phyloP scores from a whole-genome alignment of 2,797 vertebrate genomes.

The Ciconia nigra region DNA sequence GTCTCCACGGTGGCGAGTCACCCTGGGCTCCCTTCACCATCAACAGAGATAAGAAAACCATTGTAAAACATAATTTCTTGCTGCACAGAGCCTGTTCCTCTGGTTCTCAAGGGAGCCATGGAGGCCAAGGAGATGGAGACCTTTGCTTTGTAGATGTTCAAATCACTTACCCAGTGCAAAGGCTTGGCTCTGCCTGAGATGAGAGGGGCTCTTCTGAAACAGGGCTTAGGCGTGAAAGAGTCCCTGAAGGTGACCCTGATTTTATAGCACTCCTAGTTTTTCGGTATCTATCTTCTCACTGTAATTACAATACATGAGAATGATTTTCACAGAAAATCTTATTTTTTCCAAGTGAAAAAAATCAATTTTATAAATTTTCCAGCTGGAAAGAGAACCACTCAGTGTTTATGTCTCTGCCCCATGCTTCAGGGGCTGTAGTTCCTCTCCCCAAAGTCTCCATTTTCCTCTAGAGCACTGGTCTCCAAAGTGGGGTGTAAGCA shows the following conservation, averaged over 20 bases:
- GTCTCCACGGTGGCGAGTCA: accelerated
- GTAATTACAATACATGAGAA: neutral
- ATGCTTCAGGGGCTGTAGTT: accelerated
- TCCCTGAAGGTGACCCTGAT: neutral
- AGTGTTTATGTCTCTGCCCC: neutral
- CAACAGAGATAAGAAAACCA: neutral
- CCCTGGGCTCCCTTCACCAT: neutral
- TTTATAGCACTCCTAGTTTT: neutral
- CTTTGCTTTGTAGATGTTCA: neutral
- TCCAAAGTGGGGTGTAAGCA: neutral
- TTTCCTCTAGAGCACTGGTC: neutral
- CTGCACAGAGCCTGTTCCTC: neutral
- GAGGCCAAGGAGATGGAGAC: neutral
- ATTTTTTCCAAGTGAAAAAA: neutral
- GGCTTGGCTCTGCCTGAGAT: neutral
- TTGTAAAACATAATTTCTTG: neutral
- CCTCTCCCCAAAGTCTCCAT: neutral
- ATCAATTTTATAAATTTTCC: neutral
- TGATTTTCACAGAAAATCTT: neutral
- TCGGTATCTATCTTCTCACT: neutral
- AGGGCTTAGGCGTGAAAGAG: neutral
- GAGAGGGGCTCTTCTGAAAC: neutral
- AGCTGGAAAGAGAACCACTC: neutral
- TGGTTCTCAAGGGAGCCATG: neutral
- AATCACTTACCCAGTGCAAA: accelerated